These are phyloP conservation scores for Hemibagrus wyckioides DNA, from an alignment of 2,113 vertebrate species.

Conservation along the genomic window DNA sequence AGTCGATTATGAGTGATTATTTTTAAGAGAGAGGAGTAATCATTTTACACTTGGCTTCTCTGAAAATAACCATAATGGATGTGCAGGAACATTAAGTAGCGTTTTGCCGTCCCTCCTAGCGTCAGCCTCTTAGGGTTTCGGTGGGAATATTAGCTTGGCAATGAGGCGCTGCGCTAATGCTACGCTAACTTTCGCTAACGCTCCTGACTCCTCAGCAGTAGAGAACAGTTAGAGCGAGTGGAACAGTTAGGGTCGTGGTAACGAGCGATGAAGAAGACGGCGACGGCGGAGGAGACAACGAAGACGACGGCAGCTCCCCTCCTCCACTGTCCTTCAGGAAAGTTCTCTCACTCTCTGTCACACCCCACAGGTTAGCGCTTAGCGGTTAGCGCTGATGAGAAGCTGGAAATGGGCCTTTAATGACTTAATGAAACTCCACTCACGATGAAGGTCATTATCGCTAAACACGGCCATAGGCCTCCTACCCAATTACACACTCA, in stretches of 20 bases:
- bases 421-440: conserved; percentile 63
- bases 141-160: conserved; percentile 56
- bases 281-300: background rate
- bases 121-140: conserved; percentile 49
- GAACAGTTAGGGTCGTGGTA: conserved; percentile 31
- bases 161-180: conserved; percentile 58
- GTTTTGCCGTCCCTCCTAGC: conserved; percentile 53
- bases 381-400: conserved; percentile 55
- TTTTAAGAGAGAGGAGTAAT: conserved; percentile 48
- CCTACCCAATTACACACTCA: conserved; percentile 55
- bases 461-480: conserved; percentile 60
- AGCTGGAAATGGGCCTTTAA: conserved; percentile 61
- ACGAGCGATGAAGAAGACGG: conserved; percentile 40
- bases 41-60: conserved; percentile 58
- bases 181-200: conserved; percentile 52
- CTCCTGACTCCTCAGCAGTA: conserved; percentile 36
- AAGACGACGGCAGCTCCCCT: conserved; percentile 16
- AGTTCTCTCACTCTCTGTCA: conserved; percentile 45
- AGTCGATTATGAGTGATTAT: conserved; percentile 49
- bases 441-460: conserved; percentile 57
- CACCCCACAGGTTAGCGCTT: conserved; percentile 57
- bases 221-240: conserved; percentile 38
- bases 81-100: conserved; percentile 56
- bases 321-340: conserved; percentile 45
- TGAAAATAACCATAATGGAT: conserved; percentile 60